A percentile compares a stretch with the other conserved stretches of the same genome.
Evolutionary conservation across 2,797 vertebrate genomes (phyloP).

Genomic region (Pangasius sanitwongsei): DNA sequence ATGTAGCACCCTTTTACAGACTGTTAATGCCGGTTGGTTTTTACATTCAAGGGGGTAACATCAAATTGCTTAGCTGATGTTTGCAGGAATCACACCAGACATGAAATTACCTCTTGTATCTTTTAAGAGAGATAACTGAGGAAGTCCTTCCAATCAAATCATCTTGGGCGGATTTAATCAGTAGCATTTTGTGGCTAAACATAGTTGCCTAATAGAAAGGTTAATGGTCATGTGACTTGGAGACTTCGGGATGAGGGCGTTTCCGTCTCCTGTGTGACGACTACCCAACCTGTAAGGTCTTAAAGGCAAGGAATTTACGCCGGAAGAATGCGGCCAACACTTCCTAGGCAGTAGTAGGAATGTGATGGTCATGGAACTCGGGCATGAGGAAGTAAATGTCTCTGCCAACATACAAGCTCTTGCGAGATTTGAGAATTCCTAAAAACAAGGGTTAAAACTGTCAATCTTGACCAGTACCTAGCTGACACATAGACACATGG

Average conservation of each 20-base stretch:
- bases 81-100: background rate
- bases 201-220: background rate
- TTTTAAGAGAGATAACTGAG: background rate
- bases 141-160: background rate
- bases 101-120: background rate
- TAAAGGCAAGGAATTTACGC: background rate
- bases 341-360: background rate
- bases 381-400: background rate
- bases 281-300: background rate
- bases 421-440: background rate
- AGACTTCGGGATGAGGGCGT: background rate
- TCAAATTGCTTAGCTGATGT: background rate
- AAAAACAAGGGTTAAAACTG: background rate
- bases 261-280: background rate
- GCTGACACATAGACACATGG: background rate
- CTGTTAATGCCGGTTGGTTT: background rate
- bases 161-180: background rate
- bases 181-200: background rate
- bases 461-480: background rate
- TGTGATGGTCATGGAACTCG: background rate
- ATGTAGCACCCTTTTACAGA: background rate
- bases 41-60: background rate
- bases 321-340: background rate
- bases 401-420: background rate
- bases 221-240: background rate